Conservation (phyloP, 2,113 vertebrate species). For the Misgurnus anguillicaudatus region DNA sequence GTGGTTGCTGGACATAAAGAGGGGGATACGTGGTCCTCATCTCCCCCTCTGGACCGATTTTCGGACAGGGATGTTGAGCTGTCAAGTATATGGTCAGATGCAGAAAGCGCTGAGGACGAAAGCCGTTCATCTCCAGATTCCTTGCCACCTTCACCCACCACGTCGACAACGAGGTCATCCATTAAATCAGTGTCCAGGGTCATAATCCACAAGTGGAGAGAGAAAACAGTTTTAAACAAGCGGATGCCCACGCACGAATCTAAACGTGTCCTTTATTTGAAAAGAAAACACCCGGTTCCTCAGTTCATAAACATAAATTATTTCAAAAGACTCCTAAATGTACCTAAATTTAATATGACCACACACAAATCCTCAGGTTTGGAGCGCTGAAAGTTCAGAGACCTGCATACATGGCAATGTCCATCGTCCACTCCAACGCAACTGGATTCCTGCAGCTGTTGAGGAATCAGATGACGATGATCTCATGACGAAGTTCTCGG, state of each 20-base stretch:
- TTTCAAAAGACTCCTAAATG: background rate
- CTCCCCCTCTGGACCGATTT: conserved; percentile 30
- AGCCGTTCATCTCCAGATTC: conserved; percentile 67
- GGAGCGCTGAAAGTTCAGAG: conserved; percentile 46
- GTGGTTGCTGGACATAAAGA: conserved; percentile 51
- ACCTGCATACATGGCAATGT: conserved; percentile 63
- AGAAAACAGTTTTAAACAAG: background rate
- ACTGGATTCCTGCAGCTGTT: conserved; percentile 58
- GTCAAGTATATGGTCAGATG: conserved; percentile 53
- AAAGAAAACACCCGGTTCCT: background rate
- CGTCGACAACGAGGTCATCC: conserved; percentile 79
- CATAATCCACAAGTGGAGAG: conserved; percentile 64
- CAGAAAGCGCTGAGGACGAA: conserved; percentile 52
- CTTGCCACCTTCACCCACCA: conserved; percentile 74
- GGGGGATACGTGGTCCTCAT: conserved; percentile 43
- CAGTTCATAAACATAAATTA: background rate
- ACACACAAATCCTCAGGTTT: background rate
- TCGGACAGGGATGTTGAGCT: conserved; percentile 36
- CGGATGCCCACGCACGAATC: background rate
- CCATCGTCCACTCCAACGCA: conserved; percentile 70
- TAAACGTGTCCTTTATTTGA: background rate
- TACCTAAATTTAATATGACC: background rate
- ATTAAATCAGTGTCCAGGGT: conserved; percentile 76
- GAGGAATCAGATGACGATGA: conserved; percentile 71
- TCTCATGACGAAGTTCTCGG: conserved; percentile 67